Evolutionary conservation across 2,113 vertebrate genomes (phyloP).

Genomic region (Osmerus mordax): DNA sequence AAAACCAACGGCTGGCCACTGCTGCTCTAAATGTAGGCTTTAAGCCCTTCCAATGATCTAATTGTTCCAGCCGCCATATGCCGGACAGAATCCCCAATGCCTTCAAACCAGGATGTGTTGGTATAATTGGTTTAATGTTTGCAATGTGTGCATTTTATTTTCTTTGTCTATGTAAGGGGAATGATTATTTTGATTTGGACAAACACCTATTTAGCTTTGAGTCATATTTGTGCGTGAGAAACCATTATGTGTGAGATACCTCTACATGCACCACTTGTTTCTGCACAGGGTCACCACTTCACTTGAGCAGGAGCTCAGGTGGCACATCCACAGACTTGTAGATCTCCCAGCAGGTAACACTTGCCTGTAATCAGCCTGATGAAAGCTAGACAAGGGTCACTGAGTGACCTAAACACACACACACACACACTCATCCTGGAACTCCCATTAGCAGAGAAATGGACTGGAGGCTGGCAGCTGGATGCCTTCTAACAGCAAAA

Average conservation of each 20-base stretch:
- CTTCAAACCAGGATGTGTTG: neutral
- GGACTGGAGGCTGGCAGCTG: neutral
- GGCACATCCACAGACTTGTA: no score
- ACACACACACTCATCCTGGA: neutral
- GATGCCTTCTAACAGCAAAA: neutral
- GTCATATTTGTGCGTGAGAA: neutral
- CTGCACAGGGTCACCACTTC: neutral
- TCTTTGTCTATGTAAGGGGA: no score
- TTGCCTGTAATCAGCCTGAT: slow-evolving; percentile 7
- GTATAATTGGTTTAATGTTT: neutral
- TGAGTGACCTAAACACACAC: slow-evolving; percentile 1
- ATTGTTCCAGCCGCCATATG: neutral
- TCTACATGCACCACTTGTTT: neutral
- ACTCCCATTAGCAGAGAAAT: slow-evolving; percentile 4
- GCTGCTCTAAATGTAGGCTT: neutral
- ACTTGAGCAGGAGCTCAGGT: neutral
- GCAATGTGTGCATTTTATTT: neutral
- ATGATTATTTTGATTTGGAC: no score
- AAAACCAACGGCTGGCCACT: neutral
- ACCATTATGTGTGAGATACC: neutral
- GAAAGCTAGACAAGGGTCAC: neutral
- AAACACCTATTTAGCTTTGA: no score
- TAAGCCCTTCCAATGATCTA: neutral
- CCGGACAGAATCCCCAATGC: neutral
- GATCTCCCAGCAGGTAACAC: neutral